Evolutionary conservation across 2,888 invertebrate genomes (phyloP).

Genomic region (Lapara coniferarum): DNA sequence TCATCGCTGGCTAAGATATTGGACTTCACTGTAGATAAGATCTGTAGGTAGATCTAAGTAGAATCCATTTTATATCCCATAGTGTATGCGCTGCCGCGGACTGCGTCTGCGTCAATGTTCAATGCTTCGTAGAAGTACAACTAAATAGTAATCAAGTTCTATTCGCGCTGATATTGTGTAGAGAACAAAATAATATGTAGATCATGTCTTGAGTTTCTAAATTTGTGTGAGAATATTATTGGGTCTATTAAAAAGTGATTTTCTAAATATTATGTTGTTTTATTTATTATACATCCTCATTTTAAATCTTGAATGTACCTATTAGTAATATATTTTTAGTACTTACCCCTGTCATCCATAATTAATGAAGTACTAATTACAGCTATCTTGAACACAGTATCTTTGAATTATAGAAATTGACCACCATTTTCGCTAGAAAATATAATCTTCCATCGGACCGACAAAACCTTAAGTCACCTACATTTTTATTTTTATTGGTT

Average conservation of each 20-base stretch:
- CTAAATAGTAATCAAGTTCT: slow-evolving; percentile 7
- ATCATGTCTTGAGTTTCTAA: slow-evolving; percentile 20
- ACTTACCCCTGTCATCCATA: too few species aligned
- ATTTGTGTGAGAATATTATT: slow-evolving; percentile 58
- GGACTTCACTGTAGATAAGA: slow-evolving; percentile 8
- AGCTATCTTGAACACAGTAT: too few species aligned
- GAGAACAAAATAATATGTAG: slow-evolving; percentile 5
- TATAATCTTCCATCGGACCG: too few species aligned
- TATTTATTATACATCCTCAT: slow-evolving; percentile 28
- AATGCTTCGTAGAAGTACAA: slow-evolving; percentile 33
- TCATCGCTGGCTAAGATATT: slow-evolving; percentile 1
- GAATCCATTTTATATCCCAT: slow-evolving; percentile 19
- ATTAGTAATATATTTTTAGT: too few species aligned
- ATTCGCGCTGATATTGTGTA: slow-evolving; percentile 19
- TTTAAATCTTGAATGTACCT: too few species aligned
- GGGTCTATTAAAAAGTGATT: slow-evolving; percentile 62
- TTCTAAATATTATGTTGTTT: slow-evolving; percentile 46
- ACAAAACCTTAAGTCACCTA: too few species aligned
- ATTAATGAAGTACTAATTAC: too few species aligned
- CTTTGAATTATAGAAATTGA: too few species aligned
- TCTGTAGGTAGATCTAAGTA: slow-evolving; percentile 21
- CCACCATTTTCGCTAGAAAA: too few species aligned
- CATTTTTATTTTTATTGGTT: too few species aligned
- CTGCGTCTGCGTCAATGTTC: not conserved
- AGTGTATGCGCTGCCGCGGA: not conserved